Evolutionary conservation across 2,888 invertebrate species (phyloP), one percentile per base, ranked within the genome.

Genomic region (Nymphalis c-album): DNA sequence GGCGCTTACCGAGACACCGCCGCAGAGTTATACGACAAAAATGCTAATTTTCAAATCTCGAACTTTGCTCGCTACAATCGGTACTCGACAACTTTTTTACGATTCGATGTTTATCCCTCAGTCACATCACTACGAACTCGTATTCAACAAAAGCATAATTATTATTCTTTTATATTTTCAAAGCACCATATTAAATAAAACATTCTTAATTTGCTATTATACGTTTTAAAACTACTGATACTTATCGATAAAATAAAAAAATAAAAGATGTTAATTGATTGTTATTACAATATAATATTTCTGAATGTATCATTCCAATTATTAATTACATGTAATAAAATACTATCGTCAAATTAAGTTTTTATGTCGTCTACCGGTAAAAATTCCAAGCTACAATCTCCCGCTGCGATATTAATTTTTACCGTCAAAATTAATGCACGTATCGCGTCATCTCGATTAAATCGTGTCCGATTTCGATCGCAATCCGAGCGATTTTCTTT

Each of bases 11-110:
- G 89, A 88, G 90, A 90, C 90, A 90, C 86, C 83, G 83, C 82
- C 74, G 81, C 85, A 91, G 91, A 92, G 87, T 92, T 92, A 92
- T 91, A 87, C 89, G 90, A 87, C 91, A 90, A 92, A 92, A 91
- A 92, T 92, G 91, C 91, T 90, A 92, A 92, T 92, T 91, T 86
- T 86, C 88, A 90, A 90, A 91, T 91, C 90, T 91, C 89, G 83
- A 85, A 85, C 87, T 73, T 83, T 76, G 82, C 83, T 85, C 82
- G 83, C 85, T 84, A 82, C 90, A 85, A 85, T 87, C 90, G 85
- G 84, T 83, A 84, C 84, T 84, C 84, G 81, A 78, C 79, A 67
- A 63, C 53, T 83, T 84, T 86, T 88, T 88, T 86, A 81, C 78
- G 82, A 84, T 79, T 79, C 81, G 81, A 84, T 84, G 80, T 80